Base-by-base conservation (phyloP, 2,113 vertebrate species). In the Upupa epops region DNA sequence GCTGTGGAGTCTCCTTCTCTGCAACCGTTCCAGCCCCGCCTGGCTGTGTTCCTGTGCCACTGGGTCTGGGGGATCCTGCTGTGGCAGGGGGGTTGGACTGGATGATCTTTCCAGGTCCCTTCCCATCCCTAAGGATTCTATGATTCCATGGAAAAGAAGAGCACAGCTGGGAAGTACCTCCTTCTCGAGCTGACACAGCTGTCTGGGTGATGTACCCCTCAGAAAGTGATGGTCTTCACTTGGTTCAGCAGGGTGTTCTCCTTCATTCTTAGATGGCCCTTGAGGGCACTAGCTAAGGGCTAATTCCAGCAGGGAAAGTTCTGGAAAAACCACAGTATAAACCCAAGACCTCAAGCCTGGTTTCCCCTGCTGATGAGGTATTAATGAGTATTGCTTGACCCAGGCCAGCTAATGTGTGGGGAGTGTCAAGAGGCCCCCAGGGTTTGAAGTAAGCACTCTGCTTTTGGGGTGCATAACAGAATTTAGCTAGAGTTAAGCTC, bases 121-220 rank as follows among this genome's bases (percentile, higher is more conserved):
- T n/a, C n/a, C n/a, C n/a, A n/a, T n/a, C n/a, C n/a, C n/a, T n/a
- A n/a, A n/a, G n/a, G n/a, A n/a, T n/a, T n/a, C n/a, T n/a, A n/a
- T n/a, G n/a, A n/a, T n/a, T n/a, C n/a, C n/a, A n/a, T n/a, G n/a
- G 24, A 11, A 25, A 20, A 48, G 20, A 52, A 52, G 19, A 51
- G 14, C 20, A 58, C 0, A 2, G 9, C 32, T 31, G 36, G 25
- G 22, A 70, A 9, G 8, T n/a, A 37, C 4, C 20, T 6, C 17
- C 52, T 25, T 3, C 24, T 52, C 12, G 56, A 34, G 16, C 29
- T 88, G 56, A 56, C 17, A 25, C 60, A 48, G 11, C 5, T 63
- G 3, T 18, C 45, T 29, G 14, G 18, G 1, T 40, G 37, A 9
- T 4, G 12, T 13, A 5, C 0, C 9, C 20, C 37, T 24, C 3